Evolutionary conservation across 2,797 vertebrate genomes (phyloP).

Genomic region (Cynodonichthys magdalenae): DNA sequence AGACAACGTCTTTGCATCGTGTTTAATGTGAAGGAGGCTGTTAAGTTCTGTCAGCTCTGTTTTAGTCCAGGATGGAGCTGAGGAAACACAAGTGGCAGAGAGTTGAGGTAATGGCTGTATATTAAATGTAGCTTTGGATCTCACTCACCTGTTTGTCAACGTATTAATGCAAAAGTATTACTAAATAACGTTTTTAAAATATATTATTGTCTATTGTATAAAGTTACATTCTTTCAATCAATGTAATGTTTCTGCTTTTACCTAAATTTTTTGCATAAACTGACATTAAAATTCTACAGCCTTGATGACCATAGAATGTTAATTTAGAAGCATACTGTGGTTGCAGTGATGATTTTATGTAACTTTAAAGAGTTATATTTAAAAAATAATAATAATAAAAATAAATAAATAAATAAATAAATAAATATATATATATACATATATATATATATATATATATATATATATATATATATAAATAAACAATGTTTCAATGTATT

Average conservation of each 20-base stretch:
- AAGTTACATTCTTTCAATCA: not conserved
- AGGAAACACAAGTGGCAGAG: not conserved
- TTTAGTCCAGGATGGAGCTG: slow-evolving; percentile 22
- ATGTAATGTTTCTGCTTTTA: not conserved
- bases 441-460: too few species aligned
- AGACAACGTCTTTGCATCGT: slow-evolving; percentile 11
- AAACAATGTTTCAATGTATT: not conserved
- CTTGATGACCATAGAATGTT: too few species aligned
- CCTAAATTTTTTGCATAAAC: too few species aligned
- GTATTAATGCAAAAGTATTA: not conserved
- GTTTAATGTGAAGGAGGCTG: slow-evolving; percentile 2
- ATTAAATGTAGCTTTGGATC: not conserved
- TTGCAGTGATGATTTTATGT: not conserved
- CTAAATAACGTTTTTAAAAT: too few species aligned
- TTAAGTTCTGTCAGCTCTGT: slow-evolving; percentile 4
- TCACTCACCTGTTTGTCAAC: not conserved
- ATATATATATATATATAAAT: too few species aligned
- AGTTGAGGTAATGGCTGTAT: not conserved
- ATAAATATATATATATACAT: too few species aligned
- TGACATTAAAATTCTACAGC: too few species aligned
- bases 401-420: too few species aligned
- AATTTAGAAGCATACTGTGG: too few species aligned
- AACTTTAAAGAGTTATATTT: not conserved
- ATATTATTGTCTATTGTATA: too few species aligned
- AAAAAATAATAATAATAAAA: too few species aligned